Evolutionary conservation across 1,140 invertebrate species (phyloP).

Genomic region (Pogonognathellus flavescens): DNA sequence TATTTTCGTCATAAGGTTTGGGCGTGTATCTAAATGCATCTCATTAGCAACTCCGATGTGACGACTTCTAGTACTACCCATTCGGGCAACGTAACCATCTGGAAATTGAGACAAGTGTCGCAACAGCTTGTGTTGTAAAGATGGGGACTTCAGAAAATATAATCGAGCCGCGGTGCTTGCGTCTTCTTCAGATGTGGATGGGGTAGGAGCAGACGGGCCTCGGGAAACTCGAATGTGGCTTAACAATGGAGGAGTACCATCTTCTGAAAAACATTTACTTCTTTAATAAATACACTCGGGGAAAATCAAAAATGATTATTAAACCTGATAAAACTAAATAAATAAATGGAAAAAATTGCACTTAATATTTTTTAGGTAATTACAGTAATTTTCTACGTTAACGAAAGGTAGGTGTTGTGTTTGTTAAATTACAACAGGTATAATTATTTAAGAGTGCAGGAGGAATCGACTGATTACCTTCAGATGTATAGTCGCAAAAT

Average conservation of each 20-base stretch:
- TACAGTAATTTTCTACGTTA: too few relatives aligned
- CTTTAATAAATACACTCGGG: background rate
- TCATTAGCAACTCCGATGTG: background rate
- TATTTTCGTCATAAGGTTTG: background rate
- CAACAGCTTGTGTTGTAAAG: slow-evolving; percentile 59
- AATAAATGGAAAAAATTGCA: too few relatives aligned
- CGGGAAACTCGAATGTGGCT: slow-evolving; percentile 54
- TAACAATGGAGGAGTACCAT: slow-evolving; percentile 50
- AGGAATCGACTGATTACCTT: slow-evolving; percentile 3
- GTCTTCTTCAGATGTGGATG: background rate
- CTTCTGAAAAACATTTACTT: slow-evolving; percentile 46
- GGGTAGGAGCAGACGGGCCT: background rate
- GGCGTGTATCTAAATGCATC: slow-evolving; percentile 4
- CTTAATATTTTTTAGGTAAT: too few relatives aligned
- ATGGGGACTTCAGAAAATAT: slow-evolving; percentile 51
- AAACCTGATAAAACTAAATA: too few relatives aligned
- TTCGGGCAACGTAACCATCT: background rate
- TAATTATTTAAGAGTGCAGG: too few relatives aligned
- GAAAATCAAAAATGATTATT: background rate
- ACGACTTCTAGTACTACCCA: background rate
- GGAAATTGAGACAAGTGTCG: slow-evolving; percentile 45
- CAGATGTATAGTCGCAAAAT: background rate
- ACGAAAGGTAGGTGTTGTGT: too few relatives aligned
- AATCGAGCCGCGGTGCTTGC: background rate
- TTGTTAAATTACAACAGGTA: too few relatives aligned